Evolutionary conservation across 2,888 invertebrate species (phyloP), one percentile per base, ranked within the genome.

Genomic region (Plagiodera versicolora): DNA sequence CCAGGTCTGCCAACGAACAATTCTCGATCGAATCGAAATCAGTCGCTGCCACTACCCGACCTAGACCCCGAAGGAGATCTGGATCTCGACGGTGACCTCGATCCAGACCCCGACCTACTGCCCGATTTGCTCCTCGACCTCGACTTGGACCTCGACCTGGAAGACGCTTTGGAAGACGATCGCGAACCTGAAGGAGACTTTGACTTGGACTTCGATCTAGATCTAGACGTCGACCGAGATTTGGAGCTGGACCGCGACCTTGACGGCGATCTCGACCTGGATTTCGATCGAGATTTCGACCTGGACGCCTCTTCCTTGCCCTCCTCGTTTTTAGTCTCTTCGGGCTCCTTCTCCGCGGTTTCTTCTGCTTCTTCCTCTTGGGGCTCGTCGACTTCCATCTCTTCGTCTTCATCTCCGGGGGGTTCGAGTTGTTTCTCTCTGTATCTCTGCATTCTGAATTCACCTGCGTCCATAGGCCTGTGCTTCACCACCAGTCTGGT

Each of bases 401-500:
- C 86, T 60, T 87, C 87, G 47, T 87, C 87, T 52, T 87, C 87
- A 68, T 87, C 86, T 77, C 89, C 88, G 3, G 91, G 87, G 1
- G 95, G 93, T 77, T 97, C 96, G 24, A 98, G 82, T 77, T 95
- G 94, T 68, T 89, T 90, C 81, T 96, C 92, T 47, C 97, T 83
- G 64, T 90, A 88, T 53, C 94, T 81, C 68, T 96, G 92, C 87
- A 94, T 92, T 64, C 90, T 87, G 76, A 91, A 90, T 78, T 98
- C 97, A 47, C 86, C 83, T 0, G 90, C 91, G 75, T 91, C 90
- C 71, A 97, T 84, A 4, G 94, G 90, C 39, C 96, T 84, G 79
- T 98, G 97, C 53, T 92, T 91, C 1, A 98, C 96, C 39, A 97
- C 90, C 45, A 98, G 83, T 52, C 92, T 82, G 0, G 94, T 94